Conservation (phyloP, 1,140 invertebrate species). For the Drosophila subobscura region DNA sequence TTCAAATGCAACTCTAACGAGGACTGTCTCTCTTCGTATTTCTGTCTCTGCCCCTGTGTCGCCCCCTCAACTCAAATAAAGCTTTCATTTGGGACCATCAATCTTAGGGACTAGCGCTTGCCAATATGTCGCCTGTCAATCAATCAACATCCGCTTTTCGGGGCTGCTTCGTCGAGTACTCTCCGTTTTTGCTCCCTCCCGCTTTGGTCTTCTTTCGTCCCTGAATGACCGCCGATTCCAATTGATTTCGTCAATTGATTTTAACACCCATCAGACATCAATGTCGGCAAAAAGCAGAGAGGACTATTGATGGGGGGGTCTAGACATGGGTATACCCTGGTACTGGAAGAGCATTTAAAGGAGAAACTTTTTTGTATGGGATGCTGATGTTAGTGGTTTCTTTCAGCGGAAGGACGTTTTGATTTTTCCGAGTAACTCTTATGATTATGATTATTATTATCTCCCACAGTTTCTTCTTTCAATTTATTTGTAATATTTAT, state of each 20-base stretch:
- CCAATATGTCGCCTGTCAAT: slow-evolving; percentile 79
- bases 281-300: slow-evolving; percentile 8
- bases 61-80: background rate
- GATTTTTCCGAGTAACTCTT: too few species aligned
- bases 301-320: too few species aligned
- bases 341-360: background rate
- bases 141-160: slow-evolving; percentile 63
- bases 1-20: slow-evolving; percentile 36
- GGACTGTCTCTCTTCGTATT: too few species aligned
- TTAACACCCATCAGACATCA: slow-evolving; percentile 81
- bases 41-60: background rate
- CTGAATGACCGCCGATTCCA: slow-evolving; percentile 78
- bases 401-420: too few species aligned
- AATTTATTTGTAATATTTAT: too few species aligned
- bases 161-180: slow-evolving; percentile 12
- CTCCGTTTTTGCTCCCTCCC: too few species aligned
- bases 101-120: slow-evolving; percentile 53
- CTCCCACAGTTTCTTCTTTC: too few species aligned
- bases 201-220: slow-evolving; percentile 1
- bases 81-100: slow-evolving; percentile 54
- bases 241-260: slow-evolving; percentile 84
- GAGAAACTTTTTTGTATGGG: too few species aligned
- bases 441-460: too few species aligned
- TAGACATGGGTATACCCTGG: too few species aligned
- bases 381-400: too few species aligned